Evolutionary conservation across 2,888 invertebrate genomes (phyloP).

Genomic region (Unio pictorum): DNA sequence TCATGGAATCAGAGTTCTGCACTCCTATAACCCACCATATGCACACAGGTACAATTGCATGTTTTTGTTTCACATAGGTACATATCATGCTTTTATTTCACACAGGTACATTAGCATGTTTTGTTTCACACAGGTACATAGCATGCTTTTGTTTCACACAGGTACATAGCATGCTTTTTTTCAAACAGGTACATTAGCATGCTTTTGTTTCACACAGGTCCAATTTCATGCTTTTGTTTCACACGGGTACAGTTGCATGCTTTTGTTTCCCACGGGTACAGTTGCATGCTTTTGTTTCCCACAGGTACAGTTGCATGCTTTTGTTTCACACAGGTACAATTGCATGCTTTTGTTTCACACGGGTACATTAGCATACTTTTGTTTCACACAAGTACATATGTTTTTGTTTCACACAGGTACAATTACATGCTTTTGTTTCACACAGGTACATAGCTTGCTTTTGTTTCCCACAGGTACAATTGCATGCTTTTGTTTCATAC

Average conservation of each 20-base stretch:
- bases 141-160: no score
- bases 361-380: no score
- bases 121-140: conserved; percentile 12
- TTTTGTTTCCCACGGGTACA: neutral
- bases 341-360: no score
- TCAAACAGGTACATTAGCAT: no score
- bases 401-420: neutral
- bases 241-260: no score
- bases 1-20: conserved; percentile 82
- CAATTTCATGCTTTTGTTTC: neutral
- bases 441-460: neutral
- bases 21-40: conserved; percentile 81
- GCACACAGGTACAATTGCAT: conserved; percentile 76
- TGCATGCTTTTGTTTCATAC: no score
- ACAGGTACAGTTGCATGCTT: neutral
- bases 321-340: neutral
- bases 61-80: neutral
- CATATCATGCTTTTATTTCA: no score
- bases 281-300: no score
- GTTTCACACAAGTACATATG: neutral
- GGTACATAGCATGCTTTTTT: no score
- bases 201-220: no score
- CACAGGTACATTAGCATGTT: conserved; percentile 11
- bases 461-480: no score
- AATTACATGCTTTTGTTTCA: neutral